phyloP scores from a whole-genome alignment of 1,140 invertebrate genomes.

The Dysdera silvatica region DNA sequence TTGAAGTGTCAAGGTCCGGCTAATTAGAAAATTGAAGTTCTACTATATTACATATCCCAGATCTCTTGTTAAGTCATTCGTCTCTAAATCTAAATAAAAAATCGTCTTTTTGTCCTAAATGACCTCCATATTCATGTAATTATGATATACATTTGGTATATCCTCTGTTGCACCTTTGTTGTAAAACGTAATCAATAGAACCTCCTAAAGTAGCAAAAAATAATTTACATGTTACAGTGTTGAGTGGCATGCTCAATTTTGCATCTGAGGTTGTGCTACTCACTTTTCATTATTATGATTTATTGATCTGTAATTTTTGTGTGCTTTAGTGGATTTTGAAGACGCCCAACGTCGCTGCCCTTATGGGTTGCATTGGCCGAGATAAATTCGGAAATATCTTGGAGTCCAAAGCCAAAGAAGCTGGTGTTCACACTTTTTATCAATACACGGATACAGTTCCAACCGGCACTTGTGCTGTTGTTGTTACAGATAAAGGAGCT shows the following conservation, averaged over 20 bases:
- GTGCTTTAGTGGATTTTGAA: constrained; percentile 6
- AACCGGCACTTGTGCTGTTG: constrained; percentile 80
- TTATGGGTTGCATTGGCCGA: constrained; percentile 90
- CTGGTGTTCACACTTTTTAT: constrained; percentile 83
- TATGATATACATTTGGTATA: no score
- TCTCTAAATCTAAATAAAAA: no score
- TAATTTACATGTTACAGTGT: no score
- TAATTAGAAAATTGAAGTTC: no score
- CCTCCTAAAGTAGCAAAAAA: no score
- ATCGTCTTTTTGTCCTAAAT: no score
- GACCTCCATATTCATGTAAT: no score
- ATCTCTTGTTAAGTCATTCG: no score
- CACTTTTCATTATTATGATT: neutral
- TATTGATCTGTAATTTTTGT: constrained; percentile 9
- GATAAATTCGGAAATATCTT: constrained; percentile 85
- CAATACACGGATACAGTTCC: constrained; percentile 64
- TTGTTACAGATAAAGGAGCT: constrained; percentile 62
- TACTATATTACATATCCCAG: no score
- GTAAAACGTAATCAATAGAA: no score
- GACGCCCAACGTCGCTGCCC: constrained; percentile 65
- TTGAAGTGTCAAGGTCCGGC: no score
- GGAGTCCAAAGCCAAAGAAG: constrained; percentile 63
- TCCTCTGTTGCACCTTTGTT: no score
- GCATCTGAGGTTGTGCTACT: neutral
- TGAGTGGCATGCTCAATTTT: neutral